Conservation (phyloP, 2,888 invertebrate genomes). For the Cepaea hortensis region DNA sequence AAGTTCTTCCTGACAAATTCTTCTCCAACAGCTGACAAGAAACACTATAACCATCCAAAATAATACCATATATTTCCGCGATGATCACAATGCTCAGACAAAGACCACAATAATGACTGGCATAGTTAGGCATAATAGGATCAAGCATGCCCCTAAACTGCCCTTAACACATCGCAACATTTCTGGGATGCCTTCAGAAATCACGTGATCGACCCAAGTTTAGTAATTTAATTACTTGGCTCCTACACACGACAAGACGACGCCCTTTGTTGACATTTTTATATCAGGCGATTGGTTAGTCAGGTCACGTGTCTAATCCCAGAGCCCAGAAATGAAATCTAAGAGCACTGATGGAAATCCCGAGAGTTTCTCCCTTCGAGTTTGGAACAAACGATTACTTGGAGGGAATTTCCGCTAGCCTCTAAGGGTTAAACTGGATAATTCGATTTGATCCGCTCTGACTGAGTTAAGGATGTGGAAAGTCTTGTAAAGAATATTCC, state of each 20-base stretch:
- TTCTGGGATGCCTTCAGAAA: not conserved
- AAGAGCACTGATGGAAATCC: not conserved
- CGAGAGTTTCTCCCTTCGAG: not conserved
- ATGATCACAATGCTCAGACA: too few relatives aligned
- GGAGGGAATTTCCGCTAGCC: not conserved
- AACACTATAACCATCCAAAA: too few relatives aligned
- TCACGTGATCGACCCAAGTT: not conserved
- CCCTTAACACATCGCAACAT: too few relatives aligned
- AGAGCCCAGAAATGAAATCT: constrained; percentile 18
- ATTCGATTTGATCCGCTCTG: not conserved
- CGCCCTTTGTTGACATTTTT: not conserved
- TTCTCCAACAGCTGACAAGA: too few relatives aligned
- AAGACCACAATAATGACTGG: too few relatives aligned
- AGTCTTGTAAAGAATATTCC: not conserved
- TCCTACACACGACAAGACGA: not conserved
- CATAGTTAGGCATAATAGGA: too few relatives aligned
- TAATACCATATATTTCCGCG: too few relatives aligned
- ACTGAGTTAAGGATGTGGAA: not conserved
- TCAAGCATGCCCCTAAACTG: too few relatives aligned
- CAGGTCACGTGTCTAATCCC: constrained; percentile 24
- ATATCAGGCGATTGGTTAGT: constrained; percentile 19
- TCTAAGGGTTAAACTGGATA: constrained; percentile 14
- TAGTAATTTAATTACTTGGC: not conserved
- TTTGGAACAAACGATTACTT: constrained; percentile 13
- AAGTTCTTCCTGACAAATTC: too few relatives aligned